Evolutionary conservation across 2,888 invertebrate species (phyloP).

Genomic region (Hofmannophila pseudospretella): DNA sequence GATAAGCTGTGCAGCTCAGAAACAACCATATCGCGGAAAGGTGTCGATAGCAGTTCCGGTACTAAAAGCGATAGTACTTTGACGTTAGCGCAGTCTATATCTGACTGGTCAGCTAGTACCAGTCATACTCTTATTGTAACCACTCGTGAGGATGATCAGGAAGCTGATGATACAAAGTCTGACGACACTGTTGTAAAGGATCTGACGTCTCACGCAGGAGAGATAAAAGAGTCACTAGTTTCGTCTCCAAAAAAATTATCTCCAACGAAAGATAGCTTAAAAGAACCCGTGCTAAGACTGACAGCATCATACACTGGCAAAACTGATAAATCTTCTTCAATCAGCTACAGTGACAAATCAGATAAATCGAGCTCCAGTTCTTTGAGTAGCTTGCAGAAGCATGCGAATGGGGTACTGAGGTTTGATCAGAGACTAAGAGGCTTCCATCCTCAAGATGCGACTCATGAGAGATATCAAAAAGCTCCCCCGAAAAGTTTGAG

Average conservation of each 20-base stretch:
- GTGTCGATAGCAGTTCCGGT: slow-evolving; percentile 80
- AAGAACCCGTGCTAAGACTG: slow-evolving; percentile 53
- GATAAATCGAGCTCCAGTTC: slow-evolving; percentile 75
- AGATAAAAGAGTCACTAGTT: slow-evolving; percentile 30
- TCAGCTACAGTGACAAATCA: slow-evolving; percentile 71
- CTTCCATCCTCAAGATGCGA: slow-evolving; percentile 39
- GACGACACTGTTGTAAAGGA: slow-evolving; percentile 71
- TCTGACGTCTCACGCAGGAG: slow-evolving; percentile 22
- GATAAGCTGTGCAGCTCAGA: slow-evolving; percentile 81
- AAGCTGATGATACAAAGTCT: slow-evolving; percentile 62
- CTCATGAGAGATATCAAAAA: slow-evolving; percentile 57
- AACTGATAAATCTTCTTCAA: slow-evolving; percentile 69
- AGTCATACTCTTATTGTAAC: slow-evolving; percentile 86
- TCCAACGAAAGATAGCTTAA: slow-evolving; percentile 32
- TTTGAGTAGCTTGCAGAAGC: slow-evolving; percentile 67
- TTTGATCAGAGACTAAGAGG: slow-evolving; percentile 59
- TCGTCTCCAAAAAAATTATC: slow-evolving; percentile 33
- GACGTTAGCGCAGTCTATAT: slow-evolving; percentile 86
- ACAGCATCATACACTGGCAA: slow-evolving; percentile 49
- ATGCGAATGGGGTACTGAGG: slow-evolving; percentile 55
- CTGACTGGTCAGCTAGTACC: slow-evolving; percentile 90
- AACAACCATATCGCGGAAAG: slow-evolving; percentile 69
- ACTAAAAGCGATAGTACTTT: slow-evolving; percentile 89
- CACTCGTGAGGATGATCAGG: slow-evolving; percentile 63
- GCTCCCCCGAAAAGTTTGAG: slow-evolving; percentile 69